Evolutionary conservation across 2,113 vertebrate species (phyloP).

Genomic region (Peromyscus polionotus): DNA sequence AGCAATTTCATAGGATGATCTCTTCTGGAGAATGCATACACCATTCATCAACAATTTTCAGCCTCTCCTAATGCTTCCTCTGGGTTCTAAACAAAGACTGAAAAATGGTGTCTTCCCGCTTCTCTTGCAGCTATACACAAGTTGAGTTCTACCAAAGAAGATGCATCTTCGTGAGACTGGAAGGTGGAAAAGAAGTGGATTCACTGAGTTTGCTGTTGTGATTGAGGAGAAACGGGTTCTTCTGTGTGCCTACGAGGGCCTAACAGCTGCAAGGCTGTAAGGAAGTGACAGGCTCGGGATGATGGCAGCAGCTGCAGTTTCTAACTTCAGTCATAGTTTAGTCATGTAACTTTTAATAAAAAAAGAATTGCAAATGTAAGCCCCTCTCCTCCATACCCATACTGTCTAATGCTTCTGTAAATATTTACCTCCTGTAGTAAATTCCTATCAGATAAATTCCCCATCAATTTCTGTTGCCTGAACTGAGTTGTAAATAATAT

Average conservation of each 20-base stretch:
- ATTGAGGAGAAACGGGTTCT: background rate
- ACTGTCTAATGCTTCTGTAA: background rate
- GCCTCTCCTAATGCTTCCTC: background rate
- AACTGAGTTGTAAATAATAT: background rate
- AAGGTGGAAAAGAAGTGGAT: background rate
- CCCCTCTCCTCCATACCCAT: background rate
- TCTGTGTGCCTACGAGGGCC: background rate
- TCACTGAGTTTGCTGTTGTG: background rate
- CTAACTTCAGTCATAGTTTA: background rate
- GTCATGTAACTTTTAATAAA: background rate
- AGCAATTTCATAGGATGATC: background rate
- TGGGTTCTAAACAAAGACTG: background rate
- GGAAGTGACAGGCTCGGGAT: background rate
- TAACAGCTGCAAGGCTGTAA: background rate
- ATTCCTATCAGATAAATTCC: background rate
- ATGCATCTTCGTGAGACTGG: background rate
- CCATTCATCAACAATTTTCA: background rate
- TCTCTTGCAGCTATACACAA: conserved; percentile 21
- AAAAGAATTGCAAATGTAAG: background rate
- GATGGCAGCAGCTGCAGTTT: no score
- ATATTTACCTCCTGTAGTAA: background rate
- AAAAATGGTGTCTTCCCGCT: background rate
- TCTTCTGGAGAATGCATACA: background rate
- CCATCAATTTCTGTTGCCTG: background rate
- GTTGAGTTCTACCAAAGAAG: background rate